Evolutionary conservation across 2,888 invertebrate genomes (phyloP).

Genomic region (Penaeus monodon): DNA sequence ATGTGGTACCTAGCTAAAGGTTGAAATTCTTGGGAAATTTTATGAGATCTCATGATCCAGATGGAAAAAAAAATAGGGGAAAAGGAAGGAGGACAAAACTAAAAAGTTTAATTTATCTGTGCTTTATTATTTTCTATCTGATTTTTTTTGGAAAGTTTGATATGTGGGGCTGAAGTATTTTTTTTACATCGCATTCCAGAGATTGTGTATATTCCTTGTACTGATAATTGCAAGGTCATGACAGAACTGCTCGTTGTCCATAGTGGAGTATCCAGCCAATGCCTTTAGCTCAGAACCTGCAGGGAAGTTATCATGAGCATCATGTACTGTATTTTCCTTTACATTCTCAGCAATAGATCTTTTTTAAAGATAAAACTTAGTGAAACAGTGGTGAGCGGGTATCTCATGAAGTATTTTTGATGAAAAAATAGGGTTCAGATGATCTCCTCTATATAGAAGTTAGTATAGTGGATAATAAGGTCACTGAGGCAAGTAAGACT

Average conservation of each 20-base stretch:
- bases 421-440: slow-evolving; percentile 27
- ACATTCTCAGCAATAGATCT: slow-evolving; percentile 29
- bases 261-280: background rate
- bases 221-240: background rate
- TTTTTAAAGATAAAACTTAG: slow-evolving; percentile 32
- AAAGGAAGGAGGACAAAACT: background rate
- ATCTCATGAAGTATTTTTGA: slow-evolving; percentile 40
- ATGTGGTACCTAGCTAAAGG: too few species aligned
- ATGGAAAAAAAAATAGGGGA: slow-evolving; percentile 23
- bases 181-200: too few species aligned
- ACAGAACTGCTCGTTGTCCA: slow-evolving; percentile 10
- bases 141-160: too few species aligned
- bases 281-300: slow-evolving; percentile 4
- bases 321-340: slow-evolving; percentile 28
- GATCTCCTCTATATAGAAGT: slow-evolving; percentile 30
- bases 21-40: too few species aligned
- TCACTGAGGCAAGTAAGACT: too few species aligned
- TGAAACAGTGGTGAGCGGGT: slow-evolving; percentile 53
- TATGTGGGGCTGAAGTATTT: too few species aligned
- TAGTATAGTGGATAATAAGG: slow-evolving; percentile 37
- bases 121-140: too few species aligned
- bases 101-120: slow-evolving; percentile 7
- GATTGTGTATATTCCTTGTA: too few species aligned
- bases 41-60: slow-evolving; percentile 21
- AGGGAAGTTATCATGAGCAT: slow-evolving; percentile 19